These are phyloP conservation scores for Peromyscus polionotus DNA, from an alignment of 2,113 vertebrate genomes.

Conservation along the genomic window DNA sequence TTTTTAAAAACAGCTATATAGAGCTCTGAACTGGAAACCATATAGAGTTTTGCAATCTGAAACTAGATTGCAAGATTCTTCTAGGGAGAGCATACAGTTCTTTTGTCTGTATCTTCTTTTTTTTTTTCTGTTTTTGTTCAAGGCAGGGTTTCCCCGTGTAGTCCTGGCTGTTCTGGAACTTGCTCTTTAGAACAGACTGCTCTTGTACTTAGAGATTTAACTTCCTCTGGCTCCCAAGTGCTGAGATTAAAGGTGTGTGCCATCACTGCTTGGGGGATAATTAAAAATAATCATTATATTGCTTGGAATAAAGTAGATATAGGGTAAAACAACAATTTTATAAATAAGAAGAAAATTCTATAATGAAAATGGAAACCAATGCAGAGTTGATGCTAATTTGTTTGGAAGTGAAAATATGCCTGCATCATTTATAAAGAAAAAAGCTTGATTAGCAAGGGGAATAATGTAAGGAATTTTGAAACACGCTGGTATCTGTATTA, in stretches of 20 bases:
- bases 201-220: neutral
- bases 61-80: neutral
- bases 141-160: neutral
- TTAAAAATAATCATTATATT: constrained; percentile 29
- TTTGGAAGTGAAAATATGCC: neutral
- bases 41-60: neutral
- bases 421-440: constrained; percentile 19
- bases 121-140: neutral
- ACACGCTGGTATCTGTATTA: neutral
- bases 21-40: neutral
- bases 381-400: constrained; percentile 29
- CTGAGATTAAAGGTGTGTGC: neutral
- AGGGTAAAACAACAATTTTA: neutral
- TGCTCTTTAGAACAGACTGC: neutral
- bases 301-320: neutral
- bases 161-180: no score
- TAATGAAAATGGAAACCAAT: neutral
- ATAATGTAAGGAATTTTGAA: neutral
- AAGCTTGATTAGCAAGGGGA: neutral
- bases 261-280: neutral
- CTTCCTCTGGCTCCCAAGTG: neutral
- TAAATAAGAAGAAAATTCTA: neutral
- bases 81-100: neutral
- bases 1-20: neutral
- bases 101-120: fast-evolving